Evolutionary conservation across 2,888 invertebrate genomes (phyloP).

Genomic region (Cenopis cana): DNA sequence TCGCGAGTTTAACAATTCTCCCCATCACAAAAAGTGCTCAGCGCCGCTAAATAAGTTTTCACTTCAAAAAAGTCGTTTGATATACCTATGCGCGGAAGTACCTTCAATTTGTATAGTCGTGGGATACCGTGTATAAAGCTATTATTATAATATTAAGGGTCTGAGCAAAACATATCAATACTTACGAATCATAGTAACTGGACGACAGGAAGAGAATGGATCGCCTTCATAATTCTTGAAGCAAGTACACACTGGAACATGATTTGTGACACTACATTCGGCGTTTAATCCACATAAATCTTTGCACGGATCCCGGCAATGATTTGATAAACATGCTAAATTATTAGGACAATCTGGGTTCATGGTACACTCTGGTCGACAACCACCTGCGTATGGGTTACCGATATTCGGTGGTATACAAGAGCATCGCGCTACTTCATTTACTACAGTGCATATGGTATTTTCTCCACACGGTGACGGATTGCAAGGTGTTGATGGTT

Average conservation of each 20-base stretch:
- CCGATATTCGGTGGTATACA: constrained; percentile 95
- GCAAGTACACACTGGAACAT: constrained; percentile 93
- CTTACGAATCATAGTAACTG: constrained; percentile 84
- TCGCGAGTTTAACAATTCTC: too few species aligned
- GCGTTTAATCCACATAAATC: constrained; percentile 94
- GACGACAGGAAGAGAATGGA: constrained; percentile 92
- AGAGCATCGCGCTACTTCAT: constrained; percentile 90
- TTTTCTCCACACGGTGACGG: constrained; percentile 94
- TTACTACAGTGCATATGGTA: constrained; percentile 89
- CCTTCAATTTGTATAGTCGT: too few species aligned
- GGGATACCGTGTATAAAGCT: neutral
- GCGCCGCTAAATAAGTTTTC: too few species aligned
- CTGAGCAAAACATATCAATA: constrained; percentile 47
- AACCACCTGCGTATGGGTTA: constrained; percentile 93
- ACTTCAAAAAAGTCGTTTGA: too few species aligned
- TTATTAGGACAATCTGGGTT: constrained; percentile 92
- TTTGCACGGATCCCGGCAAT: constrained; percentile 94
- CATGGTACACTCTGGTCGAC: constrained; percentile 93
- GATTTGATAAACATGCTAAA: constrained; percentile 92
- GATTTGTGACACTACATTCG: constrained; percentile 92
- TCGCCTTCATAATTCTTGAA: constrained; percentile 91
- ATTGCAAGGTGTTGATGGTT: constrained; percentile 87
- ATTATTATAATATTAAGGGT: too few species aligned
- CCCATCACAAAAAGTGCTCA: too few species aligned
- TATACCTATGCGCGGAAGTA: too few species aligned